Evolutionary conservation across 2,888 invertebrate genomes (phyloP).

Genomic region (Cephus pygmeus): DNA sequence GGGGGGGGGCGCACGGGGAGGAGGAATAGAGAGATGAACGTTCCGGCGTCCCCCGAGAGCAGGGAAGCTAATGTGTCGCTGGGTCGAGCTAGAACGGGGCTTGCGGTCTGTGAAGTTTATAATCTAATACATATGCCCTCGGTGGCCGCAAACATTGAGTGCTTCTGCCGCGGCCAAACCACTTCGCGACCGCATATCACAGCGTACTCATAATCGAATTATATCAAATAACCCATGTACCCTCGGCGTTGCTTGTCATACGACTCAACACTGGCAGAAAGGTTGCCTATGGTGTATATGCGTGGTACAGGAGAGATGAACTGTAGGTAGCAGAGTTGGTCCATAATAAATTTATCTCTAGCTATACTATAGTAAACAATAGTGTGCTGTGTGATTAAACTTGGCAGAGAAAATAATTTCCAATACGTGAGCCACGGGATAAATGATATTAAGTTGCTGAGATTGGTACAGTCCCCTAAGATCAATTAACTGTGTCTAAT

Average conservation of each 20-base stretch:
- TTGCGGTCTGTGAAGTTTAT: conserved; percentile 62
- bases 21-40: conserved; percentile 18
- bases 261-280: neutral
- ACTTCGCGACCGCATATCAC: conserved; percentile 58
- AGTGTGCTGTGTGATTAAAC: neutral
- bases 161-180: conserved; percentile 59
- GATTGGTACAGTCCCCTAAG: neutral
- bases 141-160: conserved; percentile 58
- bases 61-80: conserved; percentile 49
- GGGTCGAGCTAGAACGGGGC: conserved; percentile 27
- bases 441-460: neutral
- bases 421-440: neutral
- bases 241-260: neutral
- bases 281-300: neutral
- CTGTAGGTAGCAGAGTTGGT: neutral
- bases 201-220: conserved; percentile 60
- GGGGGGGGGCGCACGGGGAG: neutral
- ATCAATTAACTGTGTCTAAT: neutral
- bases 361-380: no score
- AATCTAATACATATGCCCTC: conserved; percentile 61
- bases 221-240: conserved; percentile 58
- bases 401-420: neutral
- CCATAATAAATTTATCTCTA: neutral
- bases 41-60: conserved; percentile 20
- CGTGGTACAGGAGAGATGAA: neutral